These are phyloP conservation scores for Dolichotis patagonum DNA, from an alignment of 2,113 vertebrate genomes.

Conservation along the genomic window DNA sequence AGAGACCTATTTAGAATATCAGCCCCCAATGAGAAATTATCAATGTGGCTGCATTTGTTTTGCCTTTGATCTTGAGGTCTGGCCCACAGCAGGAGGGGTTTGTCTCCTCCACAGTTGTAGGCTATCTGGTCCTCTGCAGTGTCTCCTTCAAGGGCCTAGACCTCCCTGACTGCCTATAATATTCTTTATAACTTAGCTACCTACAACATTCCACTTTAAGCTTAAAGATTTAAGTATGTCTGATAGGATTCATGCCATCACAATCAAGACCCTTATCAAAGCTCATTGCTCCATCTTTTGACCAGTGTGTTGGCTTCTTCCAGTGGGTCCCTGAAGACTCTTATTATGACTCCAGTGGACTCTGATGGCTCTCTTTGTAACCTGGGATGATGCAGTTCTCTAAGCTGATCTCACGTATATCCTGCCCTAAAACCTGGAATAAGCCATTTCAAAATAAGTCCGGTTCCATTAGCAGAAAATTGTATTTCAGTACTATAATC, in stretches of 20 bases:
- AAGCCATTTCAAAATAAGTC: neutral
- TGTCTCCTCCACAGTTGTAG: too few species aligned
- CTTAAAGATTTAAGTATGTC: slow-evolving; percentile 19
- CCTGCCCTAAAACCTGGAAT: neutral
- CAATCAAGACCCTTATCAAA: neutral
- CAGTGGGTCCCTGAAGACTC: neutral
- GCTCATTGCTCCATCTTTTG: neutral
- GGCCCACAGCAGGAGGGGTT: too few species aligned
- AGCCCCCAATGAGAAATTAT: too few species aligned
- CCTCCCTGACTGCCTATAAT: too few species aligned
- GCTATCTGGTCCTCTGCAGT: too few species aligned
- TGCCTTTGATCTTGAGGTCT: too few species aligned
- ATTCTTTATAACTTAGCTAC: too few species aligned
- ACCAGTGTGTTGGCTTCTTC: neutral
- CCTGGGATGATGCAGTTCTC: neutral
- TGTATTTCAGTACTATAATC: neutral
- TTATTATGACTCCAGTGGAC: neutral
- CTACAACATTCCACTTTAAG: too few species aligned
- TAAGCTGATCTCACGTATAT: too few species aligned
- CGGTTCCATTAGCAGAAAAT: neutral
- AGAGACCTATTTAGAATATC: too few species aligned
- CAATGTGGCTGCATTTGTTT: too few species aligned
- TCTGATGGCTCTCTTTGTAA: neutral
- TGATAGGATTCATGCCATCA: neutral
- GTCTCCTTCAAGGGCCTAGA: too few species aligned